These are phyloP conservation scores for Chrysodeixis includens DNA, from an alignment of 2,888 invertebrate species.

Conservation along the genomic window DNA sequence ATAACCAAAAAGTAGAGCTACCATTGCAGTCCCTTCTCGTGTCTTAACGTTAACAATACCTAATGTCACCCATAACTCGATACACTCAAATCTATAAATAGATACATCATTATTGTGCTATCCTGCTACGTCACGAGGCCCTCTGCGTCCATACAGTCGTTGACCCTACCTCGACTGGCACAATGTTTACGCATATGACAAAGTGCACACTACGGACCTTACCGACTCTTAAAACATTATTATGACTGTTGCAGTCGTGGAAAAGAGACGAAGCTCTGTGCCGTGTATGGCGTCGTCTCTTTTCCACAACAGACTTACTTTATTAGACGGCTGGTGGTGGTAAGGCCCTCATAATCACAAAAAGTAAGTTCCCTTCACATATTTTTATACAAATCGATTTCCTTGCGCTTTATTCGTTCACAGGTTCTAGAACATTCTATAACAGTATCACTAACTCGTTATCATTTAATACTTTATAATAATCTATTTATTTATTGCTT, in stretches of 20 bases:
- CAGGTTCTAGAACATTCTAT: slow-evolving; percentile 8
- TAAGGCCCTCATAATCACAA: too few relatives aligned
- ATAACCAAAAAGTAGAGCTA: too few relatives aligned
- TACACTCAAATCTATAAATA: neutral
- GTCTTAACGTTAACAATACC: too few relatives aligned
- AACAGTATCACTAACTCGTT: neutral
- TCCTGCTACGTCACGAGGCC: slow-evolving; percentile 13
- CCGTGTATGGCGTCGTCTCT: neutral
- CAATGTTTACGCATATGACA: slow-evolving; percentile 9
- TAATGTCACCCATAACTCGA: too few relatives aligned
- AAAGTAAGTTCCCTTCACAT: slow-evolving; percentile 10
- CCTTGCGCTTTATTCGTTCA: neutral
- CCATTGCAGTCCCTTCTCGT: too few relatives aligned
- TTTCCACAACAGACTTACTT: too few relatives aligned
- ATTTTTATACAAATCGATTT: slow-evolving; percentile 5
- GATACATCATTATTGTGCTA: slow-evolving; percentile 16
- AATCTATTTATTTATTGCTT: neutral
- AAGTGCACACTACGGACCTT: neutral
- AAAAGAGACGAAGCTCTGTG: neutral
- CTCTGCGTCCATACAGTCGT: slow-evolving; percentile 46
- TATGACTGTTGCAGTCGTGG: too few relatives aligned
- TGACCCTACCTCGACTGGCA: slow-evolving; percentile 32
- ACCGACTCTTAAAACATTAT: too few relatives aligned
- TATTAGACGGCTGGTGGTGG: too few relatives aligned
- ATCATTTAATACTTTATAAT: neutral